Conservation (phyloP, 2,113 vertebrate genomes). For the Rhynchomys soricoides region DNA sequence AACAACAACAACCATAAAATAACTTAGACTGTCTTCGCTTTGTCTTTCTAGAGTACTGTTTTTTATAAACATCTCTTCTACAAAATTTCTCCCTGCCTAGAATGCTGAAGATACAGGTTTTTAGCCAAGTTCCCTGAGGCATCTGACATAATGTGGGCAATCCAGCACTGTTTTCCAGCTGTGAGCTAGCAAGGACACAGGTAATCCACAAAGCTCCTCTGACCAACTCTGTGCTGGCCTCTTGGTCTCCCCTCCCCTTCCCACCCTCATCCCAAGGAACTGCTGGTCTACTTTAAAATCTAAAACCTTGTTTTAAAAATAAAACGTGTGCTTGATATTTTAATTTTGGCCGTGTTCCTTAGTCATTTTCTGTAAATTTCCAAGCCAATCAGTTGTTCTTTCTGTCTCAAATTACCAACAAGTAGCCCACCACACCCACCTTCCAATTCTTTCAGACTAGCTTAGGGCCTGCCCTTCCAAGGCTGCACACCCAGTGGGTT, state of each 20-base stretch:
- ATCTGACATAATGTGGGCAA: background rate
- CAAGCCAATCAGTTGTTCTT: background rate
- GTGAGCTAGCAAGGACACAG: background rate
- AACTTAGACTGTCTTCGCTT: background rate
- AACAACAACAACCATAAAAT: background rate
- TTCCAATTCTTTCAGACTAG: background rate
- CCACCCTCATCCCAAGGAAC: background rate
- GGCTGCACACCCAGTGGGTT: accelerated
- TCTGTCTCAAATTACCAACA: background rate
- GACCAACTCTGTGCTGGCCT: background rate
- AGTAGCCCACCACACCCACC: background rate
- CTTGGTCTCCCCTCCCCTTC: background rate
- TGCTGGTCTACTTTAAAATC: background rate
- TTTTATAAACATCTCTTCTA: slow-evolving; percentile 1
- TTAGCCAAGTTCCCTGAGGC: background rate
- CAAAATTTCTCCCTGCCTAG: slow-evolving; percentile 19
- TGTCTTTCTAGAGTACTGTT: slow-evolving; percentile 34
- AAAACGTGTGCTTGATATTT: slow-evolving; percentile 17
- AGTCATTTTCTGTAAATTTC: background rate
- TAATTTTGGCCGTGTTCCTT: background rate
- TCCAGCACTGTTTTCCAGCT: background rate
- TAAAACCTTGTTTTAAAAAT: background rate
- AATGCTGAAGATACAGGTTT: background rate
- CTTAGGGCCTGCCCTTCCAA: background rate
- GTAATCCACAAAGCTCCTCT: background rate